Evolutionary conservation across 1,140 invertebrate species (phyloP).

Genomic region (Eurosta solidaginis): DNA sequence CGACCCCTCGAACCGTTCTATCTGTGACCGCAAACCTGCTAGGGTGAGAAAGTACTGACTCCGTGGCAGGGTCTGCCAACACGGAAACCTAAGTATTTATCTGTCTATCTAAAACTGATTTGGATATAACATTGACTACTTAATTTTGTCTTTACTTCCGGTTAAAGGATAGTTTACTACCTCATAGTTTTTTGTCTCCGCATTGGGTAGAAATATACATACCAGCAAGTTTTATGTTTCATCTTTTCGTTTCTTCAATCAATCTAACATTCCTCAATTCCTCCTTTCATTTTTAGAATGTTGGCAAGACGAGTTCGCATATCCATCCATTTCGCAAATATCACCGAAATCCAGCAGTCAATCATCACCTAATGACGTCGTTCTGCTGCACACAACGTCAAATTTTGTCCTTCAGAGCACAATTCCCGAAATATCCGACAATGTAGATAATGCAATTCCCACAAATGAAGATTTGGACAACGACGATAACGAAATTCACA

Average conservation of each 20-base stretch:
- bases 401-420: slow-evolving; percentile 47
- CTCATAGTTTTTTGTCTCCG: not conserved
- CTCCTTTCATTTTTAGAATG: slow-evolving; percentile 42
- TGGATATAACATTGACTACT: no score
- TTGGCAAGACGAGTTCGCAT: slow-evolving; percentile 40
- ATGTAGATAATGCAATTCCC: not conserved
- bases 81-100: no score
- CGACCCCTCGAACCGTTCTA: no score
- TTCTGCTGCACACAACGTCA: slow-evolving; percentile 1
- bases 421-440: slow-evolving; percentile 39
- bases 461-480: not conserved
- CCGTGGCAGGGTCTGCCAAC: no score
- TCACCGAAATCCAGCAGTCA: slow-evolving; percentile 54
- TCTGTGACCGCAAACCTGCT: no score
- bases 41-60: no score
- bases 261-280: not conserved
- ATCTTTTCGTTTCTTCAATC: not conserved
- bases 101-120: no score
- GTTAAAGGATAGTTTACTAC: not conserved
- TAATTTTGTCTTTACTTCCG: no score
- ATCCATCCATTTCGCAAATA: slow-evolving; percentile 50
- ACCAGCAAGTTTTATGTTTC: not conserved
- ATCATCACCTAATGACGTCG: slow-evolving; percentile 6
- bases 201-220: not conserved
- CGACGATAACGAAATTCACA: slow-evolving; percentile 48